Percentiles rank a stretch among this genome's conserved stretches.
phyloP scores from a whole-genome alignment of 1,140 invertebrate genomes.

The Drosophila sechellia region DNA sequence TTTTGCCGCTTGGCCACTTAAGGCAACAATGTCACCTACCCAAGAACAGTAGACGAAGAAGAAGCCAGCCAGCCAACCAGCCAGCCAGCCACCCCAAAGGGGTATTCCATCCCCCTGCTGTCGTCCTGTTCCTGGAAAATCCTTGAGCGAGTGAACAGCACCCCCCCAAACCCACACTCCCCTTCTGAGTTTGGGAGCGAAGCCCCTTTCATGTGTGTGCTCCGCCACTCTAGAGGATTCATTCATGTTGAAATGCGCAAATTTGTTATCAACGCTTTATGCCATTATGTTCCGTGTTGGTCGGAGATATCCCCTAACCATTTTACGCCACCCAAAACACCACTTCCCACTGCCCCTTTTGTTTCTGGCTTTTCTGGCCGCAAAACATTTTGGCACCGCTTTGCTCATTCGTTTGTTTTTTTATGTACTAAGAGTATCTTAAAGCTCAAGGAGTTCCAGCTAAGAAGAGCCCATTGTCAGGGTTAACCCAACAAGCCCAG shows the following conservation, averaged over 20 bases:
- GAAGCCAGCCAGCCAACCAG: conserved; percentile 7
- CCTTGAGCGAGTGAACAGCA: conserved; percentile 46
- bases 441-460: conserved; percentile 29
- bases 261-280: conserved; percentile 84
- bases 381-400: conserved; percentile 63
- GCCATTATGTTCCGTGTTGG: conserved; percentile 77
- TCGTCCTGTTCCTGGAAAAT: conserved; percentile 4
- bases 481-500: neutral
- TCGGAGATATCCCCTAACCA: conserved; percentile 20
- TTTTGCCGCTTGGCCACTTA: conserved; percentile 72
- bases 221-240: conserved; percentile 73
- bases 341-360: neutral
- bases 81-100: neutral
- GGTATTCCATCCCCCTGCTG: neutral
- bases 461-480: conserved; percentile 49
- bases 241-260: conserved; percentile 84
- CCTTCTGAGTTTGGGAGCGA: neutral
- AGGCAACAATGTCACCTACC: conserved; percentile 55
- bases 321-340: neutral
- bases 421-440: neutral
- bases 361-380: conserved; percentile 12
- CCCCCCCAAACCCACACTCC: neutral
- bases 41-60: conserved; percentile 24
- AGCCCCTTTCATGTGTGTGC: conserved; percentile 16
- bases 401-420: conserved; percentile 56